Percentiles rank a stretch among this genome's conserved stretches.
These are phyloP conservation scores for Megatriorchis doriae DNA, from an alignment of 2,113 vertebrate species.

Conservation along the genomic window DNA sequence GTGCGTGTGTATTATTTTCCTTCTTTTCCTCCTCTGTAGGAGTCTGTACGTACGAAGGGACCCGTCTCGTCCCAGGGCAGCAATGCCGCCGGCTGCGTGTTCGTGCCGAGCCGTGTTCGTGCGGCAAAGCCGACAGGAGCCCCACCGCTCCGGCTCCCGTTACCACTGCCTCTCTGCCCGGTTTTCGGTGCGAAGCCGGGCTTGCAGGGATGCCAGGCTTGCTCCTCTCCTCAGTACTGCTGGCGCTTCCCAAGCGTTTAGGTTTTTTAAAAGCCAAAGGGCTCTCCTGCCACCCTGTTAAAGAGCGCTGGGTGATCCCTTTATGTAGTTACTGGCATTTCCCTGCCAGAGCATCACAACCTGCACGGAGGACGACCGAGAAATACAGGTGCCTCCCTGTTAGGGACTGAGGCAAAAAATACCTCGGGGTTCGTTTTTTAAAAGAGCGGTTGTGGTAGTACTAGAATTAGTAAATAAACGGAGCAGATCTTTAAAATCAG, in stretches of 20 bases:
- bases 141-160: accelerated
- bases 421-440: neutral
- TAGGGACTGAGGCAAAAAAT: neutral
- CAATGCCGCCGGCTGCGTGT: accelerated
- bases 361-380: neutral
- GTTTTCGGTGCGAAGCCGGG: neutral
- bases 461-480: conserved; percentile 11
- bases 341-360: neutral
- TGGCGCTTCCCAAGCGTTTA: neutral
- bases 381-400: neutral
- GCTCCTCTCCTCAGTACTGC: neutral
- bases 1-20: accelerated
- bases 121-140: neutral
- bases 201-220: neutral
- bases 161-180: neutral
- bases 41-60: neutral
- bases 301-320: conserved; percentile 32
- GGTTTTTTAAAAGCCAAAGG: neutral
- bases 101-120: accelerated
- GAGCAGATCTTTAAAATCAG: neutral
- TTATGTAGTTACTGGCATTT: conserved; percentile 28
- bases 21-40: neutral
- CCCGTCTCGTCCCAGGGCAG: neutral
- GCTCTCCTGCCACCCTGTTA: conserved; percentile 3
- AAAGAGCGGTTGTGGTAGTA: neutral